Conservation (phyloP, 2,113 vertebrate species). For the Fulica atra region DNA sequence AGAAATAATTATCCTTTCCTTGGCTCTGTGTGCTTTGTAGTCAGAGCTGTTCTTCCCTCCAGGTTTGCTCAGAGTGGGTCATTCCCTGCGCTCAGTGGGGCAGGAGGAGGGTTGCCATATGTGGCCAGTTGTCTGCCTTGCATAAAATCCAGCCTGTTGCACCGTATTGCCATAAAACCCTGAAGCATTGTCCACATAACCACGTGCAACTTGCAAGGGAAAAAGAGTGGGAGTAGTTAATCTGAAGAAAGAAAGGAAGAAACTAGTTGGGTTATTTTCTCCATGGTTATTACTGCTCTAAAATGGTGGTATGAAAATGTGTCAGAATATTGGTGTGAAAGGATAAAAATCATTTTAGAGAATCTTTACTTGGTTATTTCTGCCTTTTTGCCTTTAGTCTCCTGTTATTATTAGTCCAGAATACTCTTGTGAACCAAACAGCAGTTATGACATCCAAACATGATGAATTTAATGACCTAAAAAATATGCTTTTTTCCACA, state of each 20-base stretch:
- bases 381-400: background rate
- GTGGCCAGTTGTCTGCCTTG: background rate
- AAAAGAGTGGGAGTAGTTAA: background rate
- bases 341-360: background rate
- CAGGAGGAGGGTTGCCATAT: background rate
- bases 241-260: background rate
- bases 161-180: background rate
- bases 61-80: background rate
- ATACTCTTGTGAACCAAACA: background rate
- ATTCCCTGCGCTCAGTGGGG: background rate
- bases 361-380: background rate
- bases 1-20: constrained; percentile 36
- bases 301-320: background rate
- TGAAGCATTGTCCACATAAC: background rate
- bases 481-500: constrained; percentile 10
- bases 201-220: background rate
- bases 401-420: background rate
- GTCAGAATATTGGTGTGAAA: background rate
- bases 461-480: background rate
- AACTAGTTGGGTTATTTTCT: background rate
- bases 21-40: background rate
- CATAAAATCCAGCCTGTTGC: background rate
- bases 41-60: background rate
- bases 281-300: background rate
- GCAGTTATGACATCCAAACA: background rate